Percentiles rank a stretch among this genome's conserved stretches.
phyloP scores from a whole-genome alignment of 2,888 invertebrate species.

The Machimus rusticus region DNA sequence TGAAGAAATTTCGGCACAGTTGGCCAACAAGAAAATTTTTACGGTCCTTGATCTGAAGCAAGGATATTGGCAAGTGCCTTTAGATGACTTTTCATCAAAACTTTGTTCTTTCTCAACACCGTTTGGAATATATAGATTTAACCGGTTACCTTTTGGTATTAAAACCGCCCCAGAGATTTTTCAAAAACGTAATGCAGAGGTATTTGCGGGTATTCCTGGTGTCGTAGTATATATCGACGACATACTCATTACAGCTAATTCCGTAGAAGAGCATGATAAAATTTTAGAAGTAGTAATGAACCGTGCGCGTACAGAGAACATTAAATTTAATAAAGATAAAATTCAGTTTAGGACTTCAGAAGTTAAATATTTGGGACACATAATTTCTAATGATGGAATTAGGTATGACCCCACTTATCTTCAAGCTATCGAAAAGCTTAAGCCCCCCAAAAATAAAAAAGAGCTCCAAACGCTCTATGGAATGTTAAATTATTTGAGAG shows the following conservation, averaged over 20 bases:
- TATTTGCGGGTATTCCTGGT: conserved; percentile 48
- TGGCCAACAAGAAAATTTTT: conserved; percentile 50
- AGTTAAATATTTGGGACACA: background rate
- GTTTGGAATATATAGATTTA: conserved; percentile 12
- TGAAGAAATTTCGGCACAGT: conserved; percentile 49
- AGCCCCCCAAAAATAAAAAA: background rate
- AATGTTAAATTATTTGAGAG: background rate
- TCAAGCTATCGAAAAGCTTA: background rate
- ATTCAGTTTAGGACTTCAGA: background rate
- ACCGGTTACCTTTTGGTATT: conserved; percentile 24
- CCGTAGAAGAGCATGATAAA: conserved; percentile 14
- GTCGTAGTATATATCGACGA: conserved; percentile 23
- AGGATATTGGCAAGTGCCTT: conserved; percentile 43
- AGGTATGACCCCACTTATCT: conserved; percentile 16
- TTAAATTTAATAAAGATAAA: conserved; percentile 28
- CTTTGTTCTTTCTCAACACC: conserved; percentile 51
- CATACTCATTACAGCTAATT: background rate
- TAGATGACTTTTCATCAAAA: conserved; percentile 39
- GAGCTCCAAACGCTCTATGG: background rate
- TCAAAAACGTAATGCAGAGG: conserved; percentile 45
- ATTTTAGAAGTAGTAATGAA: conserved; percentile 4
- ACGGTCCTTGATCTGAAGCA: conserved; percentile 50
- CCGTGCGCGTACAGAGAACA: background rate
- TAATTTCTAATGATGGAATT: background rate
- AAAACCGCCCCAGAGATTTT: conserved; percentile 43